Base-by-base conservation (phyloP, 2,888 invertebrate genomes). In the Cepaea hortensis region DNA sequence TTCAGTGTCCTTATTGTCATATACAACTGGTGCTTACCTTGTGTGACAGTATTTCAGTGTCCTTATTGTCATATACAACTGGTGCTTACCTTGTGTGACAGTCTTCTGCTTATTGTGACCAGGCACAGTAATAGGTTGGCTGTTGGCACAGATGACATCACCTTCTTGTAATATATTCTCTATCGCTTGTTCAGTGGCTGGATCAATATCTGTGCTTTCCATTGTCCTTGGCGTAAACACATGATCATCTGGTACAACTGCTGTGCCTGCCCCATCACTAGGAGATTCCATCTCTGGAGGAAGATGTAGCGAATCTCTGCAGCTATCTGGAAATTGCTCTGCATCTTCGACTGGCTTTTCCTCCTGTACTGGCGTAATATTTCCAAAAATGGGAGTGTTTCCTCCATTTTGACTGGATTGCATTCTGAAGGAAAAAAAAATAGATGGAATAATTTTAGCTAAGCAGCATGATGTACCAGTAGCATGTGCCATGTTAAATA, bases 81-180 rank as follows among this genome's bases (percentile, higher is more conserved):
- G 55, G 55, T 55, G 11, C n/a, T n/a, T 62, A 83, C 77, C 72
- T 50, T 84, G 73, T 48, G 18, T 20, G 35, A 20, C 62, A 7
- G 20, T 48, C n/a, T 68, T 79, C 77, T 65, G 68, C 61, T 77
- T 77, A 81, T 72, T 46, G n/a, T 23, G 35, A 50, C 70, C 55
- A 46, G 83, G 48, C 15, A 46, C 75, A 23, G 62, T 18, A 18
- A 70, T 46, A 46, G 83, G 46, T 3, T 84, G 81, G 73, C 68
- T 72, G 83, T 84, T 18, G 65, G 85, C 13, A 77, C 15, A 23
- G 18, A 62, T 65, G 4, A 46, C 23, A 50, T 91, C 90, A 35
- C 89, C 91, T 50, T 88, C 90, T 83, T 89, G 90, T 85, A 92
- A 89, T 61, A 92, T 90, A 83, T 92, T 90, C 35, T 91, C 86